Evolutionary conservation across 2,797 vertebrate species (phyloP).

Genomic region (Galaxias olidus): DNA sequence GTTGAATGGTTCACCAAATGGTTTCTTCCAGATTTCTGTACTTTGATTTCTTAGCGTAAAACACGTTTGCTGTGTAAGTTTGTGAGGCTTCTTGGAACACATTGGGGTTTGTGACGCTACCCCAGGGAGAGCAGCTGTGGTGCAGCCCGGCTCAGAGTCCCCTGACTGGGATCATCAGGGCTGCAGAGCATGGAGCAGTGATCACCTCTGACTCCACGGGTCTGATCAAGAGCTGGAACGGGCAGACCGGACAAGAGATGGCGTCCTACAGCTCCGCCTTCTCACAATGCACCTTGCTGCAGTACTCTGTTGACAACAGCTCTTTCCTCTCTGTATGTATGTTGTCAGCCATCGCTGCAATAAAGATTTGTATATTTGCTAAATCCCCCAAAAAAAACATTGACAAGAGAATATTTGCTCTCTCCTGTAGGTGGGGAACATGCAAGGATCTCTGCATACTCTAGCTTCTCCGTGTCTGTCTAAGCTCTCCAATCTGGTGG

Average conservation of each 20-base stretch:
- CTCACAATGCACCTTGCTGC: slow-evolving; percentile 56
- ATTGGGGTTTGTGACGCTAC: neutral
- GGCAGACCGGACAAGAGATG: slow-evolving; percentile 62
- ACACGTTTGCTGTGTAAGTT: no score
- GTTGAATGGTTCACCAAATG: no score
- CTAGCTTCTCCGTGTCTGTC: slow-evolving; percentile 58
- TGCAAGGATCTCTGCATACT: slow-evolving; percentile 56
- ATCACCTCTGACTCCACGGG: slow-evolving; percentile 68
- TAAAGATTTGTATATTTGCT: no score
- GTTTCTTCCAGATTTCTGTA: no score
- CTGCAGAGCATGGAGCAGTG: slow-evolving; percentile 57
- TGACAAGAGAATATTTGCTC: neutral
- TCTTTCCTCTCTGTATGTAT: slow-evolving; percentile 73
- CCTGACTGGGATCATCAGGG: slow-evolving; percentile 60
- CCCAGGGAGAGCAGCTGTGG: slow-evolving; percentile 74
- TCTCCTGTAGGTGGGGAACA: slow-evolving; percentile 61
- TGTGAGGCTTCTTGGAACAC: no score
- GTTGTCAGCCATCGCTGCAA: slow-evolving; percentile 25
- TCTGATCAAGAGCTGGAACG: slow-evolving; percentile 70
- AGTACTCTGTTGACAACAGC: slow-evolving; percentile 47
- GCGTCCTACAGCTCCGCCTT: slow-evolving; percentile 59
- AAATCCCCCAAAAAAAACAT: neutral
- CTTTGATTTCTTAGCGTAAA: no score
- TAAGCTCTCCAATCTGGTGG: slow-evolving; percentile 46
- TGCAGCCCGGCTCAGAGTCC: slow-evolving; percentile 72